Evolutionary conservation across 2,113 vertebrate genomes (phyloP).

Genomic region (Amphiprion ocellaris): DNA sequence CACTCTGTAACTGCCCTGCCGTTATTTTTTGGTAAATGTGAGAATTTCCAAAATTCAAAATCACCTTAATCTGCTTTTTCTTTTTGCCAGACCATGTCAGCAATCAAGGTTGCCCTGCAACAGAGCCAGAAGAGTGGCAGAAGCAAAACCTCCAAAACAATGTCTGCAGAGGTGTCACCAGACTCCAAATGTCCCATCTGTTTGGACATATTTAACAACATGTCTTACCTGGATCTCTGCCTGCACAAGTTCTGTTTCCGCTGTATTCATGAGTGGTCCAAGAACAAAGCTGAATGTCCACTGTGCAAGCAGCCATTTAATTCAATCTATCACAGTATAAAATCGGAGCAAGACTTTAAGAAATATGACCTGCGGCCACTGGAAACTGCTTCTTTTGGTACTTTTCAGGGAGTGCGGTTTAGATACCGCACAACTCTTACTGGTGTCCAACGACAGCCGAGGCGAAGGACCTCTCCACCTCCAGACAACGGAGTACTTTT

Average conservation of each 20-base stretch:
- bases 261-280: constrained; percentile 97
- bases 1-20: neutral
- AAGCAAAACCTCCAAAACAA: constrained; percentile 78
- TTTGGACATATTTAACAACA: constrained; percentile 94
- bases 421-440: constrained; percentile 93
- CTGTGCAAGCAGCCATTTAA: constrained; percentile 96
- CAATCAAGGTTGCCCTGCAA: constrained; percentile 83
- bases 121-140: constrained; percentile 73
- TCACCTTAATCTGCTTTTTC: neutral
- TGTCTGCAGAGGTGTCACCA: constrained; percentile 89
- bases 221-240: constrained; percentile 92
- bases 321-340: constrained; percentile 95
- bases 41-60: neutral
- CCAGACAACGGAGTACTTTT: constrained; percentile 90
- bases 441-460: constrained; percentile 75
- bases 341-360: constrained; percentile 93
- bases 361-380: constrained; percentile 88
- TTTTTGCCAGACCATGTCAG: constrained; percentile 85
- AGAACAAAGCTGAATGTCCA: constrained; percentile 98
- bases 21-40: neutral
- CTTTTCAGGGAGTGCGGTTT: constrained; percentile 88
- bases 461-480: constrained; percentile 82
- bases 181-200: constrained; percentile 99
- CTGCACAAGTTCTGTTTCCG: constrained; percentile 96
- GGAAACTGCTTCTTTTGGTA: constrained; percentile 86